phyloP scores from a whole-genome alignment of 2,797 vertebrate species.

The Siniperca undulata region DNA sequence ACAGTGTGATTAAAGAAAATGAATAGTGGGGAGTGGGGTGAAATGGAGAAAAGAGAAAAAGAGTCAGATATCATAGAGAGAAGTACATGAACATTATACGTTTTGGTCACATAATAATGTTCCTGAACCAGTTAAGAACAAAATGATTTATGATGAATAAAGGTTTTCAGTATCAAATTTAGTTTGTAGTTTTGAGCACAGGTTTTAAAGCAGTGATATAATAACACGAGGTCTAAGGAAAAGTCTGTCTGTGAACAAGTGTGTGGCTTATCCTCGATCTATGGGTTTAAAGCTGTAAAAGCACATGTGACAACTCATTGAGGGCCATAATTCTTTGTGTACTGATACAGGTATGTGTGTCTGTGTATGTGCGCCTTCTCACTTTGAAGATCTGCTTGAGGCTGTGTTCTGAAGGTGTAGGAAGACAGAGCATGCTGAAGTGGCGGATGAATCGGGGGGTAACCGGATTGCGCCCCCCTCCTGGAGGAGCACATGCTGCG shows the following conservation, averaged over 20 bases:
- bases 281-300: conserved; percentile 6
- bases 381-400: conserved; percentile 92
- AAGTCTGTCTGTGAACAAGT: neutral
- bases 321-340: neutral
- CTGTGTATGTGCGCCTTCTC: conserved; percentile 39
- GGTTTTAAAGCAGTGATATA: neutral
- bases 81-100: neutral
- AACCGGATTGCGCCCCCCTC: conserved; percentile 91
- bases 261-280: neutral
- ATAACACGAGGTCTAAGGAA: neutral
- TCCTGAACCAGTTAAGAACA: neutral
- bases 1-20: neutral
- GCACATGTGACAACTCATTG: neutral
- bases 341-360: neutral
- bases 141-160: neutral
- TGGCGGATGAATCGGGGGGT: conserved; percentile 90
- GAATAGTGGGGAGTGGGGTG: neutral
- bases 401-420: conserved; percentile 89
- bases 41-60: neutral
- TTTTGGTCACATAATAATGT: rapidly evolving
- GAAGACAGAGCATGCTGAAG: conserved; percentile 91
- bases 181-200: neutral
- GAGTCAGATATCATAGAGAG: neutral
- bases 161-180: neutral
- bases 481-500: conserved; percentile 90